Conservation (phyloP, 2,888 invertebrate genomes). For the Cephus spinipes region DNA sequence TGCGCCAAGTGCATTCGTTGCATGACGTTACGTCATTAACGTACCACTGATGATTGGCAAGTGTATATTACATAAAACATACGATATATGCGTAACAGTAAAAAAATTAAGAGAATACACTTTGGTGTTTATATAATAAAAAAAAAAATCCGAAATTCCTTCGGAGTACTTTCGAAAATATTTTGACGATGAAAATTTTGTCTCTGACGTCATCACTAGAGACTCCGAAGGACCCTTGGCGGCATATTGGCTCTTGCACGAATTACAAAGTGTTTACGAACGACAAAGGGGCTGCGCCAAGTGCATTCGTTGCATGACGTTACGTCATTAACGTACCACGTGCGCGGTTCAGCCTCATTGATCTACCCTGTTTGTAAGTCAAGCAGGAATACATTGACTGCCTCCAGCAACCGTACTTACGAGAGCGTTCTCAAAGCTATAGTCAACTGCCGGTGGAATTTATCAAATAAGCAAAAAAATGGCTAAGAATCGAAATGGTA, state of each 20-base stretch:
- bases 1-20: background rate
- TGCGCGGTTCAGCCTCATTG: background rate
- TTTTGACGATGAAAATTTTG: background rate
- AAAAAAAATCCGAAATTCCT: background rate
- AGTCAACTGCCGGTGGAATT: background rate
- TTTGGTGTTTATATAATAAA: too few species aligned
- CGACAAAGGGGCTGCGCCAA: background rate
- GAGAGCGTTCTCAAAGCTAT: background rate
- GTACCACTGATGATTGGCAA: too few species aligned
- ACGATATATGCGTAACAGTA: too few species aligned
- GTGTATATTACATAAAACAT: too few species aligned
- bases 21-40: background rate
- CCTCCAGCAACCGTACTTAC: background rate
- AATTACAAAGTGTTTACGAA: background rate
- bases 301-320: background rate
- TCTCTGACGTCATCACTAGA: background rate
- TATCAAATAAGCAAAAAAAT: background rate
- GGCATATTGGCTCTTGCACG: background rate
- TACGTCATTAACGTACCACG: background rate
- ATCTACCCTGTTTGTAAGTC: background rate
- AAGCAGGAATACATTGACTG: background rate
- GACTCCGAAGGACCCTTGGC: background rate
- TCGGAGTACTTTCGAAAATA: background rate
- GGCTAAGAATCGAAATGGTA: too few species aligned
- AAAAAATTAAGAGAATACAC: too few species aligned